Percentiles rank a stretch among this genome's conserved stretches.
These are phyloP conservation scores for Pseudopodoces humilis DNA, from an alignment of 2,113 vertebrate species.

Conservation along the genomic window DNA sequence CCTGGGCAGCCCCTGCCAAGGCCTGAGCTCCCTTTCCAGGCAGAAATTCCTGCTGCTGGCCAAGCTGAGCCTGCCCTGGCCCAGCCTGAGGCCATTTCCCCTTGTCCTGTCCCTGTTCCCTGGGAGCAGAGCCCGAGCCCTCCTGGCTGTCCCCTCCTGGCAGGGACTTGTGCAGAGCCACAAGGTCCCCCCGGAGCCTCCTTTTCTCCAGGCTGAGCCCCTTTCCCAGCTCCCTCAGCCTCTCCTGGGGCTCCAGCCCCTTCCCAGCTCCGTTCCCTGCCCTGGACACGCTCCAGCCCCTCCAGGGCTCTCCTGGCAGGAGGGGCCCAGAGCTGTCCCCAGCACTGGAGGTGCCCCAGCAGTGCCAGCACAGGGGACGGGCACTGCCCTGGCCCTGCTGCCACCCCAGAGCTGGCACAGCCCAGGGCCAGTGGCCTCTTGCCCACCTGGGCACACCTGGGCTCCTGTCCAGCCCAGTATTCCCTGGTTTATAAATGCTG, in stretches of 20 bases:
- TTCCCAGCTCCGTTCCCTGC: neutral
- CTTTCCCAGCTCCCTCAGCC: neutral
- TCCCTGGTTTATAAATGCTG: accelerated
- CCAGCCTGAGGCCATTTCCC: neutral
- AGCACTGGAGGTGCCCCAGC: neutral
- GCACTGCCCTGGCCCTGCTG: neutral
- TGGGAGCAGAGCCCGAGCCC: neutral
- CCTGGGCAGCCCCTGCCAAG: neutral
- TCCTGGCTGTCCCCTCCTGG: neutral
- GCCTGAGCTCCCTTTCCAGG: neutral
- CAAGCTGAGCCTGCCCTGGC: neutral
- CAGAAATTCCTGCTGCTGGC: neutral
- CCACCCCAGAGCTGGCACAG: neutral
- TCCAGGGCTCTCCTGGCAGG: neutral
- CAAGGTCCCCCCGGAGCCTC: neutral
- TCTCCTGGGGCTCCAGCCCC: neutral
- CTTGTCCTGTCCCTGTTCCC: neutral
- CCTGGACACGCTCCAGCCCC: neutral
- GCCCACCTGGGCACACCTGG: neutral
- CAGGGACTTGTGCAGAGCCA: neutral
- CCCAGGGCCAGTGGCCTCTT: neutral
- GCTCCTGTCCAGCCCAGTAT: accelerated
- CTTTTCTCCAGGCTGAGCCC: neutral
- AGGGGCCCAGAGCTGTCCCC: neutral
- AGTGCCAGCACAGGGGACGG: neutral